Evolutionary conservation across 1,140 invertebrate genomes (phyloP).

Genomic region (Leptopilina boulardi): DNA sequence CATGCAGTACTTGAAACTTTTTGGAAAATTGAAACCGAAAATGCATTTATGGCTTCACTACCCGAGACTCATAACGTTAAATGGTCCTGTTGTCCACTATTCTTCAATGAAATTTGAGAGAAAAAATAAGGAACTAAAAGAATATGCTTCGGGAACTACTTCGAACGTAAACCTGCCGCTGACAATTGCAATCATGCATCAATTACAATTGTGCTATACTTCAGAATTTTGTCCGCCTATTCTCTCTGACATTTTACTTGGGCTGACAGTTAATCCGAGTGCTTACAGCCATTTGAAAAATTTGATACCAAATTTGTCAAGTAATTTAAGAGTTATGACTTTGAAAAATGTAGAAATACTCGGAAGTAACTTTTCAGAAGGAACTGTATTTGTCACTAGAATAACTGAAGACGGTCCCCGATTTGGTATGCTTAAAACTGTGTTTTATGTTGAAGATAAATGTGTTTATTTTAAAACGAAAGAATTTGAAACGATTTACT

Average conservation of each 20-base stretch:
- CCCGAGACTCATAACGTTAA: slow-evolving; percentile 28
- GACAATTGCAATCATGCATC: slow-evolving; percentile 43
- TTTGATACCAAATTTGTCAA: slow-evolving; percentile 5
- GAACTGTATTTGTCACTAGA: slow-evolving; percentile 12
- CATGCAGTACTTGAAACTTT: slow-evolving; percentile 23
- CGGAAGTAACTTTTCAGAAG: not conserved
- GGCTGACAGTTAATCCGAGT: not conserved
- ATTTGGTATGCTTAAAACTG: not conserved
- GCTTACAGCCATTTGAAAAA: not conserved
- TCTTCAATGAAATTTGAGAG: slow-evolving; percentile 37
- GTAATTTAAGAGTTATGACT: not conserved
- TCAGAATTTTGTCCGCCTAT: not conserved
- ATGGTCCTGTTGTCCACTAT: slow-evolving; percentile 38
- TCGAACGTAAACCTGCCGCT: slow-evolving; percentile 35
- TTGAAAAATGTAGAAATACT: not conserved
- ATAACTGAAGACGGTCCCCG: not conserved
- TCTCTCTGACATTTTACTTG: not conserved
- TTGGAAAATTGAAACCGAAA: slow-evolving; percentile 45
- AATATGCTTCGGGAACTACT: slow-evolving; percentile 23
- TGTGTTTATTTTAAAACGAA: not conserved
- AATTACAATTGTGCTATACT: slow-evolving; percentile 38
- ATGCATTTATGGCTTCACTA: slow-evolving; percentile 48
- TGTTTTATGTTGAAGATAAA: slow-evolving; percentile 1
- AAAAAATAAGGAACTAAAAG: slow-evolving; percentile 44
- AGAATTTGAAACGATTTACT: slow-evolving; percentile 9